Evolutionary conservation across 2,797 vertebrate genomes (phyloP).

Genomic region (Argyrosomus regius): DNA sequence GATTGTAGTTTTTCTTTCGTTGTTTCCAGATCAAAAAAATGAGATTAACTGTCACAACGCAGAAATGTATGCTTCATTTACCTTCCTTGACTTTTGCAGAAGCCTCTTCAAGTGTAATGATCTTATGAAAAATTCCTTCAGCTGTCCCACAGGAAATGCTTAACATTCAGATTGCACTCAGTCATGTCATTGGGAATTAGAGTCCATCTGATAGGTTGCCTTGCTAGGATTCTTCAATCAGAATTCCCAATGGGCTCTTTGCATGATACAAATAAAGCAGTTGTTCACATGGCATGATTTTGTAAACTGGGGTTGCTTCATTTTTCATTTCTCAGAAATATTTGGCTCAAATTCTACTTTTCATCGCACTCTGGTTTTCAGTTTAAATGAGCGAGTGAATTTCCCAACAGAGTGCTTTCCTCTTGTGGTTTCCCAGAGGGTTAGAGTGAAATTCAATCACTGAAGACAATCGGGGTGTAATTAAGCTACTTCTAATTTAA

Average conservation of each 20-base stretch:
- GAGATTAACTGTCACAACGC: background rate
- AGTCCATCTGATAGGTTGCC: slow-evolving; percentile 27
- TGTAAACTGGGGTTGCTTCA: slow-evolving; percentile 15
- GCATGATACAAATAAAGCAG: slow-evolving; percentile 17
- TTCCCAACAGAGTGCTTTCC: slow-evolving; percentile 44
- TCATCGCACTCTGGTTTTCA: slow-evolving; percentile 29
- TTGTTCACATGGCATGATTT: slow-evolving; percentile 25
- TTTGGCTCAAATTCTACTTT: slow-evolving; percentile 35
- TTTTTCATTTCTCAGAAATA: slow-evolving; percentile 7
- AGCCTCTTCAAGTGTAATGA: slow-evolving; percentile 29
- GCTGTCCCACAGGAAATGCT: slow-evolving; percentile 36
- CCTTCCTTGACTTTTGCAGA: slow-evolving; percentile 19
- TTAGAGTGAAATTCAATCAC: slow-evolving; percentile 75
- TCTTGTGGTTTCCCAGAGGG: slow-evolving; percentile 55
- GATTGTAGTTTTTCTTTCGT: background rate
- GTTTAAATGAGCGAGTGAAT: slow-evolving; percentile 46
- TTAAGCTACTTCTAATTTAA: slow-evolving; percentile 80
- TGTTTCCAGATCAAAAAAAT: slow-evolving; percentile 10
- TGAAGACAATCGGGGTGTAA: slow-evolving; percentile 75
- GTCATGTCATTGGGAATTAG: slow-evolving; percentile 52
- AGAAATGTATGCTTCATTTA: slow-evolving; percentile 18
- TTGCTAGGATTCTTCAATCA: slow-evolving; percentile 33
- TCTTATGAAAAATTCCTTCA: slow-evolving; percentile 32
- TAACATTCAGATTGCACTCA: slow-evolving; percentile 42
- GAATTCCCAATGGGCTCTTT: slow-evolving; percentile 21